These are phyloP conservation scores for Crotophaga sulcirostris DNA, from an alignment of 2,113 vertebrate species.

Conservation along the genomic window DNA sequence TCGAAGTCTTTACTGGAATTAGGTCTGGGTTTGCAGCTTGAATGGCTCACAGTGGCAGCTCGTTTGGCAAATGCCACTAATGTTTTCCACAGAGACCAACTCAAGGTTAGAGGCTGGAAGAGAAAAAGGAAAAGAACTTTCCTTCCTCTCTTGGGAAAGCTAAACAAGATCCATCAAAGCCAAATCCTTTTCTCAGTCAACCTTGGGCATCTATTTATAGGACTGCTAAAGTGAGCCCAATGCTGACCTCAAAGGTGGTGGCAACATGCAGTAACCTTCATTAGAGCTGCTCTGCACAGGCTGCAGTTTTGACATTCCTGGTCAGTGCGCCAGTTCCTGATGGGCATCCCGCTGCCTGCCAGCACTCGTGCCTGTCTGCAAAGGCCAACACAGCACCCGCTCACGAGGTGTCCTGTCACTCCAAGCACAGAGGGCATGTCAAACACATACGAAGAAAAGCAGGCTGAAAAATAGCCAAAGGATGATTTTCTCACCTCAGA, in stretches of 20 bases:
- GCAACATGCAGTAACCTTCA: not conserved
- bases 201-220: slow-evolving; percentile 55
- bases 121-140: slow-evolving; percentile 18
- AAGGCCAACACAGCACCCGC: not conserved
- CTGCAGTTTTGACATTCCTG: not conserved
- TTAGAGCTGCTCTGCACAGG: not conserved
- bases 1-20: not conserved
- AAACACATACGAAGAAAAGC: not conserved
- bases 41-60: not conserved
- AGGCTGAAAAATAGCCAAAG: not conserved
- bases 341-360: not conserved
- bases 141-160: slow-evolving; percentile 22
- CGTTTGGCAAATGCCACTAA: not conserved
- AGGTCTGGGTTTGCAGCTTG: slow-evolving; percentile 23
- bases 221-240: not conserved
- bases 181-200: slow-evolving; percentile 26
- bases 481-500: not conserved
- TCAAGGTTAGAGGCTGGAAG: slow-evolving; percentile 27
- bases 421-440: not conserved
- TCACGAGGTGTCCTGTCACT: not conserved
- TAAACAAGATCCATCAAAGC: slow-evolving; percentile 4
- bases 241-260: slow-evolving; percentile 29
- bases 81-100: not conserved
- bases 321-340: not conserved
- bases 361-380: not conserved